Conservation (phyloP, 2,113 vertebrate genomes). For the Recurvirostra avosetta region DNA sequence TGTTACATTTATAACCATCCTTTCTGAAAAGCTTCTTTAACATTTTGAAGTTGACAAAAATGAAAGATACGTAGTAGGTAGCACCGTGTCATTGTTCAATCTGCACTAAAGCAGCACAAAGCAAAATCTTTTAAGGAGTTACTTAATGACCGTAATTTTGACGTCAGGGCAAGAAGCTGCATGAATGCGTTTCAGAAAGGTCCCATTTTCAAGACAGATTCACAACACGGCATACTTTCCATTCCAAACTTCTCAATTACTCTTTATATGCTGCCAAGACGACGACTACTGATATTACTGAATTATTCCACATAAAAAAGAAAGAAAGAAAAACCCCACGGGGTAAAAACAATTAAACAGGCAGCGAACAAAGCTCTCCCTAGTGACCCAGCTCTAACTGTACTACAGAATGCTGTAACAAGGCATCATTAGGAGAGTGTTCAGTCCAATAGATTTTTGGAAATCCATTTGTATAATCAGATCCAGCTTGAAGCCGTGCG, state of each 20-base stretch:
- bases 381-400: neutral
- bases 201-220: neutral
- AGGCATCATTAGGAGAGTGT: neutral
- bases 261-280: neutral
- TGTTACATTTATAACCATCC: neutral
- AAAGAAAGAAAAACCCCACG: no score
- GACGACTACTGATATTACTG: neutral
- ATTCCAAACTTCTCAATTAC: conserved; percentile 2
- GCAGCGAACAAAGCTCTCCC: neutral
- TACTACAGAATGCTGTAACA: neutral
- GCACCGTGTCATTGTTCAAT: neutral
- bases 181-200: conserved; percentile 16
- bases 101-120: neutral
- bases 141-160: neutral
- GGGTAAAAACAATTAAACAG: neutral
- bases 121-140: neutral
- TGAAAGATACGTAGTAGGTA: neutral
- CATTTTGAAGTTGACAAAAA: neutral
- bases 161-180: neutral
- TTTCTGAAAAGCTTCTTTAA: neutral
- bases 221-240: neutral
- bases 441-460: neutral
- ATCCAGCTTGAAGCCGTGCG: neutral
- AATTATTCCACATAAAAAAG: neutral
- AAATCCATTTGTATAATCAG: neutral